These are phyloP conservation scores for Malurus melanocephalus DNA, from an alignment of 2,113 vertebrate genomes.

Conservation along the genomic window DNA sequence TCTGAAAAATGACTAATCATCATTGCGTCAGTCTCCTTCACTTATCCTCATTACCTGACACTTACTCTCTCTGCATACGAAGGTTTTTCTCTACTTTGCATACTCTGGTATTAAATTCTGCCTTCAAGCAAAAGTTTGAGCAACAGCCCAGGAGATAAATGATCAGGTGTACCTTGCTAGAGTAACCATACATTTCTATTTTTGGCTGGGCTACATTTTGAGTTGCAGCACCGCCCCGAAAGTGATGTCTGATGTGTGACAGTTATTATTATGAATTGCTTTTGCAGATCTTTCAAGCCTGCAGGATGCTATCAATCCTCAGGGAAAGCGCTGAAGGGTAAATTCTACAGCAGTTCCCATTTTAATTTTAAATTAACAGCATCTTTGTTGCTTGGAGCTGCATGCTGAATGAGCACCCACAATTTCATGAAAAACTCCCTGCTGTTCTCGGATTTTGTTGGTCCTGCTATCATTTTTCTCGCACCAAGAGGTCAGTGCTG, in stretches of 20 bases:
- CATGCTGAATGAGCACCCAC: not conserved
- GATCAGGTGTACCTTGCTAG: not conserved
- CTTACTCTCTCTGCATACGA: not conserved
- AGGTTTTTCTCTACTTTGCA: not conserved
- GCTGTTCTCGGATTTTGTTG: not conserved
- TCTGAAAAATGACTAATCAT: not conserved
- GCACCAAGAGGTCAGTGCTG: not conserved
- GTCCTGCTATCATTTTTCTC: not conserved
- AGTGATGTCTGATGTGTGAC: not conserved
- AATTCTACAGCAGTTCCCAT: not conserved
- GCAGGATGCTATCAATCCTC: not conserved
- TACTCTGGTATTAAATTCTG: not conserved
- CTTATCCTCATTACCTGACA: not conserved
- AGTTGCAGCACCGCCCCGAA: not conserved
- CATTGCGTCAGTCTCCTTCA: not conserved
- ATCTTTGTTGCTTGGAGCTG: not conserved
- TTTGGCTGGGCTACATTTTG: not conserved
- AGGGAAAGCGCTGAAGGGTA: not conserved
- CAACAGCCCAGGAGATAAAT: not conserved
- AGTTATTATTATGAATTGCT: not conserved
- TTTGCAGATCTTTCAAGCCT: not conserved
- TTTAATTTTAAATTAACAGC: not conserved
- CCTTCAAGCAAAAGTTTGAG: not conserved
- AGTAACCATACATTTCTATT: not conserved
- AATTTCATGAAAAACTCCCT: not conserved